Percentiles rank a stretch among this genome's conserved stretches.
Evolutionary conservation across 1,140 invertebrate species (phyloP).

Genomic region (Caenorhabditis latens): DNA sequence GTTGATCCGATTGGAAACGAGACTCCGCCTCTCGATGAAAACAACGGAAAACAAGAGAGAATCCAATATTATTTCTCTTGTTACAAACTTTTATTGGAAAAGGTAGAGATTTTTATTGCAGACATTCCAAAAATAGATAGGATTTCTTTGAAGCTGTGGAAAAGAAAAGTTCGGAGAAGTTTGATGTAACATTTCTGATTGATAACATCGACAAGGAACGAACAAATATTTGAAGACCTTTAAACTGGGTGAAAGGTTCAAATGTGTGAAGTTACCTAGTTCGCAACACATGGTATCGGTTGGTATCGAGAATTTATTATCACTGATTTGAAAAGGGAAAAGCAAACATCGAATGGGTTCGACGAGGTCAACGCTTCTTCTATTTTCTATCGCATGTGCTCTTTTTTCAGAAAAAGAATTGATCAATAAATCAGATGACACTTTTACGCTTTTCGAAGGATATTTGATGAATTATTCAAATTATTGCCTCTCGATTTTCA

Average conservation of each 20-base stretch:
- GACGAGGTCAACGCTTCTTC: neutral
- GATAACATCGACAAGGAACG: constrained; percentile 5
- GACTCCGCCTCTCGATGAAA: neutral
- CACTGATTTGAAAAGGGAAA: neutral
- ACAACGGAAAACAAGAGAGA: neutral
- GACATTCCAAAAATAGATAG: neutral
- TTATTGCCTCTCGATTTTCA: constrained; percentile 28
- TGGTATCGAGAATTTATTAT: constrained; percentile 9
- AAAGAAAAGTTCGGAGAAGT: neutral
- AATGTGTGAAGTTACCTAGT: neutral
- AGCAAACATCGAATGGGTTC: constrained; percentile 48
- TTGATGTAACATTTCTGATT: constrained; percentile 29
- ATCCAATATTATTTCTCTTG: too few relatives aligned
- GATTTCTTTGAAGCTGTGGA: neutral
- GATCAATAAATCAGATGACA: constrained; percentile 11
- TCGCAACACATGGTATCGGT: neutral
- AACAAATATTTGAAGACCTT: constrained; percentile 36
- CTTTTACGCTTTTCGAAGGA: neutral
- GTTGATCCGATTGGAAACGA: constrained; percentile 1
- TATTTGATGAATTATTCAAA: constrained; percentile 21
- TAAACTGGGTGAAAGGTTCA: constrained; percentile 37
- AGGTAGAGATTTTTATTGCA: too few relatives aligned
- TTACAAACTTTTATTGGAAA: too few relatives aligned
- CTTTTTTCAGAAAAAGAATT: neutral
- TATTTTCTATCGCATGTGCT: neutral